Conservation (phyloP, 2,888 invertebrate genomes). For the Asteroscopus sphinx region DNA sequence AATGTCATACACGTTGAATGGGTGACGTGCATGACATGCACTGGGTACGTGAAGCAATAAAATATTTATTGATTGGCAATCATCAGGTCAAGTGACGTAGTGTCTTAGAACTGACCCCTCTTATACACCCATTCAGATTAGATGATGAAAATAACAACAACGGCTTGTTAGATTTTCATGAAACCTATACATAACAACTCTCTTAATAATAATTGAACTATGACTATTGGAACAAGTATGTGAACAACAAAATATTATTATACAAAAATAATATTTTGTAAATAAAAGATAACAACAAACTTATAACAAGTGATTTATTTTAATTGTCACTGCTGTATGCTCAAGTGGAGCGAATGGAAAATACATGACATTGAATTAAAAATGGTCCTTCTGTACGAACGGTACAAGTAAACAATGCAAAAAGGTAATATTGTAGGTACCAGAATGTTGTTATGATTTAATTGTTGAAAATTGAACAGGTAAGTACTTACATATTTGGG, state of each 20-base stretch:
- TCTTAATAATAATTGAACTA: too few relatives aligned
- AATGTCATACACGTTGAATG: conserved; percentile 45
- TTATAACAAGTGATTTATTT: too few relatives aligned
- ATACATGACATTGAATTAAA: conserved; percentile 16
- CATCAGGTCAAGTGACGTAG: conserved; percentile 43
- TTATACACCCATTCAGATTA: conserved; percentile 30
- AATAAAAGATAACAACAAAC: too few relatives aligned
- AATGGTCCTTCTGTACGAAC: conserved; percentile 6
- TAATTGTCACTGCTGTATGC: too few relatives aligned
- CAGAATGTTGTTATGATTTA: neutral
- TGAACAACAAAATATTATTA: neutral
- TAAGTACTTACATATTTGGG: too few relatives aligned
- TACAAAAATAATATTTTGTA: too few relatives aligned
- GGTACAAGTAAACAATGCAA: conserved; percentile 1
- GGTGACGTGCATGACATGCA: conserved; percentile 59
- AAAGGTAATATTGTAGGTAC: neutral
- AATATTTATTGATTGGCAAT: conserved; percentile 51
- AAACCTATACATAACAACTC: neutral
- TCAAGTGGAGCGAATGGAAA: too few relatives aligned
- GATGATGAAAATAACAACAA: conserved; percentile 25
- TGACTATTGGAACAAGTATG: too few relatives aligned
- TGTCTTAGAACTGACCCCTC: conserved; percentile 61
- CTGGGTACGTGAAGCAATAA: conserved; percentile 48
- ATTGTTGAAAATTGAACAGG: too few relatives aligned
- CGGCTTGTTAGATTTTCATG: conserved; percentile 2